A percentile compares a stretch with the other conserved stretches of the same genome.
Conservation (phyloP, 2,113 vertebrate genomes). For the Nesospiza acunhae region DNA sequence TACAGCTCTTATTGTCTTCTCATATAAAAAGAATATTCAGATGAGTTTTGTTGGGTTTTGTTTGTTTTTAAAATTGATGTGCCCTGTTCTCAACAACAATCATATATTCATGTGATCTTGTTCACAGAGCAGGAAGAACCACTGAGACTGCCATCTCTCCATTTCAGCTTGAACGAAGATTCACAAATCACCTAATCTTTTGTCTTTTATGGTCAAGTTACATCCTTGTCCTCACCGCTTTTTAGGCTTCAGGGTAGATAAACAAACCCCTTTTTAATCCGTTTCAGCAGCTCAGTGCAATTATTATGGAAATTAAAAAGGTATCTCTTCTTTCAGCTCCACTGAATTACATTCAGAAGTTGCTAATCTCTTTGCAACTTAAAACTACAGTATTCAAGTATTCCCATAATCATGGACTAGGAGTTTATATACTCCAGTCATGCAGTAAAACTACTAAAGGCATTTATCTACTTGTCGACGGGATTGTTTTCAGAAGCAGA, state of each 20-base stretch:
- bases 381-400: not conserved
- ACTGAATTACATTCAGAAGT: not conserved
- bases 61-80: not conserved
- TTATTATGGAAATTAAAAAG: constrained; percentile 13
- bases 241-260: not conserved
- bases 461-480: not conserved
- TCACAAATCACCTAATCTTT: not conserved
- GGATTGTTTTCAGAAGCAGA: not conserved
- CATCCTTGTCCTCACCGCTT: not conserved
- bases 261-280: not conserved
- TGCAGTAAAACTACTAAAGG: not conserved
- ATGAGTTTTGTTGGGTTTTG: not conserved
- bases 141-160: not conserved
- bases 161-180: not conserved
- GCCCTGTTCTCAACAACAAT: not conserved
- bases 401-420: not conserved
- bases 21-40: not conserved
- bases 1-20: not conserved
- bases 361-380: not conserved
- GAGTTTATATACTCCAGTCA: not conserved
- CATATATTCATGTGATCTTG: not conserved
- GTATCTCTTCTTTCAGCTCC: not conserved
- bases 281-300: not conserved
- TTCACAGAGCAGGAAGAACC: not conserved
- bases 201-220: not conserved